Evolutionary conservation across 2,888 invertebrate species (phyloP), one percentile per base, ranked within the genome.

Genomic region (Encarsia formosa): DNA sequence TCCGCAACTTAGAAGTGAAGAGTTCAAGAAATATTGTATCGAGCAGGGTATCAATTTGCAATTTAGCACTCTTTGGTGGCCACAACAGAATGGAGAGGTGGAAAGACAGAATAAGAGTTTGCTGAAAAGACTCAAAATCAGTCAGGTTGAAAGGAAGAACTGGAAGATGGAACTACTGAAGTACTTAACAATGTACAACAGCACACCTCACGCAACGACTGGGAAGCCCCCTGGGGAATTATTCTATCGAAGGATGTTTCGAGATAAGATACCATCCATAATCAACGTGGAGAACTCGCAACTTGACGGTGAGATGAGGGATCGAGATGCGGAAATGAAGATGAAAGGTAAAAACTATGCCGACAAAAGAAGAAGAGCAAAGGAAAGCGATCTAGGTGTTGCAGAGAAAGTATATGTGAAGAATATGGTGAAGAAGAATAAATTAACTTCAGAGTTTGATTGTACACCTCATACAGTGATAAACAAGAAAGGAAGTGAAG

Each of bases 341-440:
- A 38, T 39, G 11, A 61, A 56, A 31, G 56, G 59, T 15, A 59
- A 56, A 34, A 50, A 51, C 41, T 54, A 59, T 45, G 57, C 35
- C 37, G 57, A 60, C 19, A 45, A 40, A 32, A 60, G 51, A 43
- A 45, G 57, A 19, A 24, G 40, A 47, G 53, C 60, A 11, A 42
- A 22, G 20, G 34, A 51, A 13, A 35, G 47, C 20, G 20, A 24
- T 22, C 23, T 57, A 44, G 3, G 3, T 3, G 11, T 13, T 15
- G 40, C 24, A 24, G 26, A 24, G 5, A 40, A 40, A 16, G 40
- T 40, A n/a, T 40, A 40, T 11, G 15, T 40, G 13, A 40, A 38
- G 16, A 24, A 6, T 8, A 18, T 40, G 16, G n/a, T 15, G 9
- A 40, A 40, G 18, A 13, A 5, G 26, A 40, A 26, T 40, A 40